Evolutionary conservation across 2,888 invertebrate genomes (phyloP), one percentile per base, ranked within the genome.

Genomic region (Drosophila flavopinicola): DNA sequence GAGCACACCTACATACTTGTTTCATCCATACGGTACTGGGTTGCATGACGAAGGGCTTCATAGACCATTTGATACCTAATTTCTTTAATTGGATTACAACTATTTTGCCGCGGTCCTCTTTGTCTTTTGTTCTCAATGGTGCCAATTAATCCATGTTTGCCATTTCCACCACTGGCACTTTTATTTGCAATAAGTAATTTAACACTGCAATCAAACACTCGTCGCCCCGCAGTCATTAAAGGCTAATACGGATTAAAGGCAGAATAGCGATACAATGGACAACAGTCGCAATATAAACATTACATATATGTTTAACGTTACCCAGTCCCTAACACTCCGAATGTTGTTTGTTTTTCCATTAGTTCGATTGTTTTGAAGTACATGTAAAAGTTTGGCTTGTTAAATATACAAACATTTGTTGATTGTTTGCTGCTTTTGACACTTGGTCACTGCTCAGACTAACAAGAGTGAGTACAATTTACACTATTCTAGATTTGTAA

Each of bases 81-180:
- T 87, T 85, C 66, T 52, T 83, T 86, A 83, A 87, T 86, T 87
- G 80, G 85, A 87, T 87, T 86, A 75, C 68, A 64, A 30, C 35
- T 41, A 47, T 54, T 72, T 57, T 41, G 56, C 44, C 23, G 30
- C 5, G 25, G 24, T 42, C 25, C 33, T 23, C 17, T 45, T 65
- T 54, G 42, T 15, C 27, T 35, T 54, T 53, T 11, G 10, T 60
- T 51, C 32, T 42, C 6, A 25, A 44, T 44, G 51, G 45, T 53
- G 47, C 30, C 41, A 17, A 32, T 54, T 45, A 27, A 37, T 41
- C 7, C 24, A 37, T 53, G 33, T 30, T 38, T 33, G 10, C 1
- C 30, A 13, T 44, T 64, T 35, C 60, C 58, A 66, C 53, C 58
- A 39, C 45, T 51, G 51, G 20, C 48, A 45, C 53, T 37, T 60